These are phyloP conservation scores for Agrilus biguttatus DNA, from an alignment of 2,888 invertebrate genomes.

Conservation along the genomic window DNA sequence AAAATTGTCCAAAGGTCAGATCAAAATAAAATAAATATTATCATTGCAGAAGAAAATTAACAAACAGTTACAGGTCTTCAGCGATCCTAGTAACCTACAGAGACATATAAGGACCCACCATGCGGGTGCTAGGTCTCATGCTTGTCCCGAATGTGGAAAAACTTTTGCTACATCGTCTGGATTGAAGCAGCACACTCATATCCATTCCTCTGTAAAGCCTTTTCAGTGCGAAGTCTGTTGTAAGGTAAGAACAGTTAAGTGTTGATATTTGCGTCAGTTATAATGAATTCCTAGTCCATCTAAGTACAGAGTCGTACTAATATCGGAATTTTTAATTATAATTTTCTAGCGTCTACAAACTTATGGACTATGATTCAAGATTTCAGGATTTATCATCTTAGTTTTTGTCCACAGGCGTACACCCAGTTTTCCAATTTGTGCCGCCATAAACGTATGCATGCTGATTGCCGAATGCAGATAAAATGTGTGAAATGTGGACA, in stretches of 20 bases:
- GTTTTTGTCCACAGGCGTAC: constrained; percentile 57
- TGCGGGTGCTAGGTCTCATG: constrained; percentile 91
- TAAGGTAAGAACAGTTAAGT: constrained; percentile 46
- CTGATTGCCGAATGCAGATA: constrained; percentile 83
- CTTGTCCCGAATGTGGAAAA: constrained; percentile 96
- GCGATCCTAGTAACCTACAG: constrained; percentile 92
- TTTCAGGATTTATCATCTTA: not conserved
- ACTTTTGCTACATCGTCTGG: constrained; percentile 96
- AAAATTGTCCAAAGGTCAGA: constrained; percentile 76
- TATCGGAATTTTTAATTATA: not conserved
- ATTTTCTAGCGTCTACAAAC: not conserved
- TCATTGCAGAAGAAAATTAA: constrained; percentile 1
- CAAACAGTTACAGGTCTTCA: constrained; percentile 62
- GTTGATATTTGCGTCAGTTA: not conserved
- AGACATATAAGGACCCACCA: constrained; percentile 92
- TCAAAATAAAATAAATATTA: not conserved
- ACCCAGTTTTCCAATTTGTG: constrained; percentile 99
- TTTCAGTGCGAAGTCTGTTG: constrained; percentile 94
- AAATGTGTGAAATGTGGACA: constrained; percentile 92
- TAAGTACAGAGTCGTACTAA: not conserved
- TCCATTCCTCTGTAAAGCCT: constrained; percentile 95
- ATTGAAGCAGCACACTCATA: constrained; percentile 97
- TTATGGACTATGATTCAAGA: not conserved
- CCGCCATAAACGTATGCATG: constrained; percentile 98
- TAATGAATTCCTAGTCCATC: not conserved